phyloP scores from a whole-genome alignment of 2,888 invertebrate species.

The Ormyrus pomaceus region DNA sequence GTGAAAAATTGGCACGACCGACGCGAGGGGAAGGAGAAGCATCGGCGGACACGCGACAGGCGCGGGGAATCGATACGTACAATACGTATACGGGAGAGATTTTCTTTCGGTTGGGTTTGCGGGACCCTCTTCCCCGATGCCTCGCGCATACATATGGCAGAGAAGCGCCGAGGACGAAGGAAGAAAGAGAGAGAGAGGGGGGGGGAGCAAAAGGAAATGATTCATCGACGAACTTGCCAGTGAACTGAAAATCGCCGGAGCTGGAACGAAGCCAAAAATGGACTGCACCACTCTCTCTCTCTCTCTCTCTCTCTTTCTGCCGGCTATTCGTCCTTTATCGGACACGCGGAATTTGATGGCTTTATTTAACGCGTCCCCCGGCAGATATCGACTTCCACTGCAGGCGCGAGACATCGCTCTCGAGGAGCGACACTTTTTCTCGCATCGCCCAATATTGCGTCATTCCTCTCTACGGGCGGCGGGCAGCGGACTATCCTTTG shows the following conservation, averaged over 20 bases:
- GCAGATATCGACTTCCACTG: not conserved
- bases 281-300: not conserved
- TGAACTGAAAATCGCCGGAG: slow-evolving; percentile 53
- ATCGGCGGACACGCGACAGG: not conserved
- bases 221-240: slow-evolving; percentile 56
- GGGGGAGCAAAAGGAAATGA: slow-evolving; percentile 48
- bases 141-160: slow-evolving; percentile 3
- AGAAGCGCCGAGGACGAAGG: slow-evolving; percentile 4
- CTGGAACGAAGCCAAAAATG: slow-evolving; percentile 55
- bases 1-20: slow-evolving; percentile 11
- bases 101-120: slow-evolving; percentile 31
- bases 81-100: not conserved
- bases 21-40: not conserved
- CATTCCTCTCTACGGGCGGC: not conserved
- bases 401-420: no score
- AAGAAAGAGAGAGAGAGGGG: slow-evolving; percentile 10
- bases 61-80: slow-evolving; percentile 17
- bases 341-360: slow-evolving; percentile 23
- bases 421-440: not conserved
- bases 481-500: not conserved
- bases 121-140: slow-evolving; percentile 19
- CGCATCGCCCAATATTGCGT: slow-evolving; percentile 31
- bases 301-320: not conserved
- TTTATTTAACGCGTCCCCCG: slow-evolving; percentile 37
- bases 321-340: slow-evolving; percentile 46